Base-by-base conservation (phyloP, 2,888 invertebrate genomes). In the Phaedon cochleariae region DNA sequence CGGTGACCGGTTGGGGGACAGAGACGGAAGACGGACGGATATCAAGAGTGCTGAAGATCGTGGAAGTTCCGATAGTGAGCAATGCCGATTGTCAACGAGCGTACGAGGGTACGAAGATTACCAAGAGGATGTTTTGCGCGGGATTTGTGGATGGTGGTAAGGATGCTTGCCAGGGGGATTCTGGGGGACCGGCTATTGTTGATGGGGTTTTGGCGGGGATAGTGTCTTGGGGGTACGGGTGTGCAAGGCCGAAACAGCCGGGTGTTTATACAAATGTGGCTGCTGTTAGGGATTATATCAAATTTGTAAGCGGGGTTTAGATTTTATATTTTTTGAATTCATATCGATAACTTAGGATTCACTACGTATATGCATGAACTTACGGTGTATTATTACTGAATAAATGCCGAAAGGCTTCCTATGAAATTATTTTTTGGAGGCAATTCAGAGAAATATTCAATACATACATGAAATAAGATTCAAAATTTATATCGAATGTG, bases 71-170 rank as follows among this genome's bases (percentile, higher is more conserved):
- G 4, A 49, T 73, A 7, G 29, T 74, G 9, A 62, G 52, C 41
- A 64, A 59, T 18, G 45, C 17, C 10, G 62, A 64, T 6, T 74
- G 74, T 31, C 48, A 65, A 18, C 52, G 22, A 18, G 31, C 61
- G 0, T 64, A 64, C 31, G 18, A n/a, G 5, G 60, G 63, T 29
- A 18, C 20, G 5, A 10, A 7, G 10, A 81, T 89, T 55, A 86
- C 87, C 1, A 77, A 78, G 54, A 84, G 87, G 73, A 89, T 89
- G 89, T 85, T 89, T 76, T 89, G 89, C 74, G 89, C 88, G 0
- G 88, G 88, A 41, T 86, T 86, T 72, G 84, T 86, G 71, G 82
- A 86, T 17, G 85, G 86, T 2, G 87, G 87, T 45, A 87, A 87
- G 59, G 76, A 77, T 54, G 61, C 73, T 6, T 78, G 77, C 62